Percentiles rank a stretch among this genome's conserved stretches.
Evolutionary conservation across 2,113 vertebrate genomes (phyloP).

Genomic region (Periophthalmodon schlosseri): DNA sequence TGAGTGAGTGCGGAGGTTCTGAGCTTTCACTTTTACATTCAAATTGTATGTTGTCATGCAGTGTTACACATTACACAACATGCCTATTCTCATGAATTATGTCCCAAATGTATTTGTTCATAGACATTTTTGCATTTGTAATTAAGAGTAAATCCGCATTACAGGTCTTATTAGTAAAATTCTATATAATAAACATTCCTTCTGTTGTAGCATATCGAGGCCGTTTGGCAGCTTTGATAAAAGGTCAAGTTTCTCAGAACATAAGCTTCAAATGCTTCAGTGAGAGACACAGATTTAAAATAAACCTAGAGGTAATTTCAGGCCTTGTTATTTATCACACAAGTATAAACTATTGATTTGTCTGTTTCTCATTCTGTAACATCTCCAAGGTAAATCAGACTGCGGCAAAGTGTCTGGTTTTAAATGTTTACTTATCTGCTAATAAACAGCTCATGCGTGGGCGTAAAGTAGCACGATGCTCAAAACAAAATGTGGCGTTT

Average conservation of each 20-base stretch:
- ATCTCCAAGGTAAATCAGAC: slow-evolving; percentile 30
- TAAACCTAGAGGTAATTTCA: not conserved
- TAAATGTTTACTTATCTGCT: not conserved
- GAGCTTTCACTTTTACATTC: too few relatives aligned
- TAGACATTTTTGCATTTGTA: too few relatives aligned
- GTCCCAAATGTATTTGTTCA: too few relatives aligned
- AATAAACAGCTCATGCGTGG: not conserved
- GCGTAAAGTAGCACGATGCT: not conserved
- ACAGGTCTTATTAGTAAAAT: too few relatives aligned
- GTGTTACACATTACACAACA: too few relatives aligned
- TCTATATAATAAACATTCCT: too few relatives aligned
- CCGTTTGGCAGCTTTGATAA: not conserved
- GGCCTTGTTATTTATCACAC: slow-evolving; percentile 1
- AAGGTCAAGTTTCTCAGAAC: not conserved
- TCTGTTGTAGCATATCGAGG: not conserved
- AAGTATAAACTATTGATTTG: slow-evolving; percentile 25
- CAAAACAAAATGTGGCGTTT: not conserved
- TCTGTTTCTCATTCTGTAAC: slow-evolving; percentile 14
- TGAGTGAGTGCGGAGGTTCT: too few relatives aligned
- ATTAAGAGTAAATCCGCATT: too few relatives aligned
- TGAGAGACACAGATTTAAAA: not conserved
- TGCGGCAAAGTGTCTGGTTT: slow-evolving; percentile 31
- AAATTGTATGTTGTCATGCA: too few relatives aligned
- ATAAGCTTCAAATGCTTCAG: not conserved
- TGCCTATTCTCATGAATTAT: too few relatives aligned